A percentile compares a stretch with the other conserved stretches of the same genome.
Evolutionary conservation across 1,140 invertebrate species (phyloP).

Genomic region (Drosophila suzukii): DNA sequence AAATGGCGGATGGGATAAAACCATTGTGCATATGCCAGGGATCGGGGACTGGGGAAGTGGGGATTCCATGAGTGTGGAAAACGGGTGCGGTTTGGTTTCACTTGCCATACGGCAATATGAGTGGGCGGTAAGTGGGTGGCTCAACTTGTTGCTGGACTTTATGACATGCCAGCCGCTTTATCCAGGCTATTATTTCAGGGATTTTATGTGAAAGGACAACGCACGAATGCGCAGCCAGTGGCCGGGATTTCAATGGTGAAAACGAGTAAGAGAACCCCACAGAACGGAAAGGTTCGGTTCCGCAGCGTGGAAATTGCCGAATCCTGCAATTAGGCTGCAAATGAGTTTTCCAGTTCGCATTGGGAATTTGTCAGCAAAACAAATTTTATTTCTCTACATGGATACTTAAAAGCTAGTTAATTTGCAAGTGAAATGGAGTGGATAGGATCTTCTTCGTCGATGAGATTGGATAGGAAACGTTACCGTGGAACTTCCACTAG

Average conservation of each 20-base stretch:
- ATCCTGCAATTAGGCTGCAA: slow-evolving; percentile 55
- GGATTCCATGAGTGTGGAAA: slow-evolving; percentile 7
- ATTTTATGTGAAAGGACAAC: slow-evolving; percentile 75
- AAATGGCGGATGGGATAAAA: slow-evolving; percentile 70
- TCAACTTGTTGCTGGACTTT: slow-evolving; percentile 80
- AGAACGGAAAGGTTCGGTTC: slow-evolving; percentile 14
- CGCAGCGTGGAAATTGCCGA: slow-evolving; percentile 15
- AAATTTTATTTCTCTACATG: slow-evolving; percentile 68
- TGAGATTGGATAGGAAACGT: slow-evolving; percentile 61
- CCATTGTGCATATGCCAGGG: slow-evolving; percentile 55
- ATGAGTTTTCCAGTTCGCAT: slow-evolving; percentile 35
- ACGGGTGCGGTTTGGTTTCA: slow-evolving; percentile 11
- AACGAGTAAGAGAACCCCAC: slow-evolving; percentile 64
- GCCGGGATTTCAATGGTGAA: slow-evolving; percentile 62
- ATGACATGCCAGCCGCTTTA: slow-evolving; percentile 71
- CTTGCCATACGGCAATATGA: slow-evolving; percentile 5
- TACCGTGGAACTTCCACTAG: slow-evolving; percentile 31
- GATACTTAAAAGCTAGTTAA: slow-evolving; percentile 54
- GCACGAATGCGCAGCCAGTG: slow-evolving; percentile 53
- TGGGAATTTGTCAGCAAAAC: slow-evolving; percentile 49
- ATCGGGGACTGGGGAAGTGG: neutral
- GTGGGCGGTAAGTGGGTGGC: slow-evolving; percentile 34
- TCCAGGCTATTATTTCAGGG: slow-evolving; percentile 81
- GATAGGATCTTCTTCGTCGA: slow-evolving; percentile 9
- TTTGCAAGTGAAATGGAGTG: slow-evolving; percentile 32